A percentile compares a stretch with the other conserved stretches of the same genome.
Conservation (phyloP, 2,113 vertebrate genomes). For the Onychorhynchus coronatus region DNA sequence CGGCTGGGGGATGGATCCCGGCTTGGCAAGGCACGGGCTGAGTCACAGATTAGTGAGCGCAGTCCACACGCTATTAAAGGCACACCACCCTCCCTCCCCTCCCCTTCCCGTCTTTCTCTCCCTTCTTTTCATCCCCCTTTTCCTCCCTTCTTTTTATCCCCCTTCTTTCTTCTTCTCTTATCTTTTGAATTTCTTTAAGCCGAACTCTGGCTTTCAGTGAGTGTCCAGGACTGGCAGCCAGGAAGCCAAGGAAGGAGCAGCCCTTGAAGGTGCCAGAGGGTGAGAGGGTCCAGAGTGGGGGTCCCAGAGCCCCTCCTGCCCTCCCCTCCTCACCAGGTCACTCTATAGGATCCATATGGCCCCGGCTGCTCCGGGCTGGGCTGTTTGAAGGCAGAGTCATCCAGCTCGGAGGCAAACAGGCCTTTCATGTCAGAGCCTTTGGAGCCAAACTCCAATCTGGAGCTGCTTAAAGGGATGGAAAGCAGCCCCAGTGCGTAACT, state of each 20-base stretch:
- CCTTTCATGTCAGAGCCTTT: conserved; percentile 10
- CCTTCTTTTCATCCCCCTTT: no score
- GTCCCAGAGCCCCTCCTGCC: not conserved
- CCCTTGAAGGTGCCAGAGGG: not conserved
- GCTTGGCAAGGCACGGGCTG: conserved; percentile 9
- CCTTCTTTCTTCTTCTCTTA: not conserved
- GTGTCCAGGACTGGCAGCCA: not conserved
- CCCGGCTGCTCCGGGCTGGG: not conserved
- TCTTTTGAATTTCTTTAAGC: not conserved
- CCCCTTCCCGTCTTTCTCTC: not conserved
- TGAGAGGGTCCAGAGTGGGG: not conserved
- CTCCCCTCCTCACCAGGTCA: not conserved
- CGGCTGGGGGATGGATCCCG: not conserved
- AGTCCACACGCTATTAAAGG: conserved; percentile 68
- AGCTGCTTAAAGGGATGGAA: conserved; percentile 48
- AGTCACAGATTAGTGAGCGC: conserved; percentile 66
- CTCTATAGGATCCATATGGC: conserved; percentile 11
- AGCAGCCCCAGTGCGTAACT: not conserved
- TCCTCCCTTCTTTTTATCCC: rapidly evolving
- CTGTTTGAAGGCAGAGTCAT: not conserved
- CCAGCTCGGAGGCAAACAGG: conserved; percentile 27
- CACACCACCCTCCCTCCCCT: not conserved
- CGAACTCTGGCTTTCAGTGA: not conserved
- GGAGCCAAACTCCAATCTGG: conserved; percentile 50
- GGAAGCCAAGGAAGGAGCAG: not conserved